Evolutionary conservation across 2,888 invertebrate genomes (phyloP).

Genomic region (Nephrotoma appendiculata): DNA sequence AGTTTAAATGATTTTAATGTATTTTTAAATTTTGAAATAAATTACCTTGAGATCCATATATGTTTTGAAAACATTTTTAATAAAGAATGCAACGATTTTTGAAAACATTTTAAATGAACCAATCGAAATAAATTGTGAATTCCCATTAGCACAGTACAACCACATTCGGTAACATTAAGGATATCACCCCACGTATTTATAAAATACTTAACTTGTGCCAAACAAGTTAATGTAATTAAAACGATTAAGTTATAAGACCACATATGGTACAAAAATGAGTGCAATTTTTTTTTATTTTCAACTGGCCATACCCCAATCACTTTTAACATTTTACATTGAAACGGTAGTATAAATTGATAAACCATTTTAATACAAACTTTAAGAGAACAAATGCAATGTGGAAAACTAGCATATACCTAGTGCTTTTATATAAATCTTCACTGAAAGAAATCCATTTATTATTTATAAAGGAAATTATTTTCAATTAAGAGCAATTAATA

Average conservation of each 20-base stretch:
- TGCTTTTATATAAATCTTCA: not conserved
- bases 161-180: conserved; percentile 27
- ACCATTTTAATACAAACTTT: not conserved
- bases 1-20: not conserved
- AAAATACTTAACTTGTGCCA: conserved; percentile 25
- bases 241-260: conserved; percentile 28
- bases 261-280: conserved; percentile 16
- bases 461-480: not conserved
- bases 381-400: not conserved
- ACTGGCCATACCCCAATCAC: conserved; percentile 30
- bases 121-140: conserved; percentile 26
- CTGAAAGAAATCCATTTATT: not conserved
- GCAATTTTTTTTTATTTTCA: not conserved
- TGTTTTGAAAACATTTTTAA: conserved; percentile 22
- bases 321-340: conserved; percentile 27
- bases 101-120: conserved; percentile 25
- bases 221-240: conserved; percentile 25
- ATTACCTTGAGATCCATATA: conserved; percentile 28
- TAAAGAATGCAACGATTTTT: conserved; percentile 19
- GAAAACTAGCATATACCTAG: not conserved
- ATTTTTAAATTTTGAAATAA: not conserved
- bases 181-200: conserved; percentile 24
- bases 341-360: conserved; percentile 16
- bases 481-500: not conserved
- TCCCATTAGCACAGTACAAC: conserved; percentile 31